These are phyloP conservation scores for Notothenia rossii DNA, from an alignment of 2,113 vertebrate genomes.

Conservation along the genomic window DNA sequence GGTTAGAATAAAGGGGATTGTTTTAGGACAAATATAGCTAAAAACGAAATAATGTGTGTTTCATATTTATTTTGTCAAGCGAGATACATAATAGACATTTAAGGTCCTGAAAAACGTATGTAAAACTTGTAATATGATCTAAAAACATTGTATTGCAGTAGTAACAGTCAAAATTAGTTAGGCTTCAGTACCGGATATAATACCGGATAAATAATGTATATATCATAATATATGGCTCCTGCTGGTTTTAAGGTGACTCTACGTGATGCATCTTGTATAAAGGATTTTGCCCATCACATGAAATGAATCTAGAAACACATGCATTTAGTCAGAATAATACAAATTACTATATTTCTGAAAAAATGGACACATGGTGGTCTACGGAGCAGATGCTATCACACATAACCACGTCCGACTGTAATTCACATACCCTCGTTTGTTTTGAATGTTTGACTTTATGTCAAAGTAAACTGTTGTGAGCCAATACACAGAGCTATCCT, in stretches of 20 bases:
- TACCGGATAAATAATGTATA: too few species aligned
- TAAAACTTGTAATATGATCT: background rate
- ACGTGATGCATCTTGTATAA: too few species aligned
- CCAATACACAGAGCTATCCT: background rate
- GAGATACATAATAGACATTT: background rate
- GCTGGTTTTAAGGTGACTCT: too few species aligned
- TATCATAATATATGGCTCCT: too few species aligned
- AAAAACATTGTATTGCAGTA: background rate
- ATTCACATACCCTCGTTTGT: slow-evolving; percentile 22
- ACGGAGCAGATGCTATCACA: background rate
- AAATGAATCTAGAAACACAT: background rate
- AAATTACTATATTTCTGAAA: background rate
- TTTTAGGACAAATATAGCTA: too few species aligned
- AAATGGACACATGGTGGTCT: background rate
- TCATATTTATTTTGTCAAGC: background rate
- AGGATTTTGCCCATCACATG: background rate
- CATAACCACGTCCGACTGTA: background rate
- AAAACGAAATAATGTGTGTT: too few species aligned
- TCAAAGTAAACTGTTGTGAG: slow-evolving; percentile 9
- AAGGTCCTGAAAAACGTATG: background rate
- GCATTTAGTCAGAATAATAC: background rate
- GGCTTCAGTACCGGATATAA: too few species aligned
- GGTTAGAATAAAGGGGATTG: too few species aligned
- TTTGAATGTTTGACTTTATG: slow-evolving; percentile 26
- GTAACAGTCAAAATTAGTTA: too few species aligned